Percentiles rank a stretch among this genome's conserved stretches.
Conservation (phyloP, 2,888 invertebrate genomes). For the Dicyrtomina minuta region DNA sequence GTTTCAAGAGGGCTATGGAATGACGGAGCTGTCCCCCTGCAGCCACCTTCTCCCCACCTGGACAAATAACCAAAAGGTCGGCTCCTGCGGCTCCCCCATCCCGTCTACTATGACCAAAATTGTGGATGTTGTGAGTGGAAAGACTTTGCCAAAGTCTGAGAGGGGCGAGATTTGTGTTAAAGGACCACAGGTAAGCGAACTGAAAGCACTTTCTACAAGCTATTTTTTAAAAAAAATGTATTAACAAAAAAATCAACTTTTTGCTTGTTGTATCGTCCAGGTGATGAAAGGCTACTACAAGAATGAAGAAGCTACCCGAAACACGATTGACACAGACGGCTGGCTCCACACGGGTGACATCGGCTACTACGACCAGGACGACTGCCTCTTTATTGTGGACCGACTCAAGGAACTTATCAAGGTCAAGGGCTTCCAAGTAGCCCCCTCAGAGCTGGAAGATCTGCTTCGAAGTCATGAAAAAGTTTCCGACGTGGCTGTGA, state of each 20-base stretch:
- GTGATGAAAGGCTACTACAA: conserved; percentile 76
- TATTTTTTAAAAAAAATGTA: background rate
- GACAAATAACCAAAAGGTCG: conserved; percentile 45
- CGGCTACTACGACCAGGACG: conserved; percentile 57
- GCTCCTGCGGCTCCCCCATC: conserved; percentile 29
- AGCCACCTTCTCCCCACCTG: conserved; percentile 33
- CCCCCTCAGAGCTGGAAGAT: conserved; percentile 84
- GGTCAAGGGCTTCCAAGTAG: conserved; percentile 72
- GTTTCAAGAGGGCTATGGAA: conserved; percentile 61
- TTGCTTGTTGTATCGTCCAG: background rate
- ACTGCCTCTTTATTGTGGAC: conserved; percentile 67
- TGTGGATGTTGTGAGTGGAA: conserved; percentile 63
- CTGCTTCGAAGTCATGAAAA: conserved; percentile 70
- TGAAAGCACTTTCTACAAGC: background rate
- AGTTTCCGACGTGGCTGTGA: conserved; percentile 77
- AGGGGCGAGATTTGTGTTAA: conserved; percentile 71
- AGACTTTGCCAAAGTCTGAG: conserved; percentile 64
- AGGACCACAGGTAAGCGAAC: conserved; percentile 55
- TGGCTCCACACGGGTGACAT: no score
- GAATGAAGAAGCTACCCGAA: conserved; percentile 71
- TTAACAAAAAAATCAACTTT: no score
- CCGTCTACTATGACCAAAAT: conserved; percentile 65
- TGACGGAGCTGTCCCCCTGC: conserved; percentile 65
- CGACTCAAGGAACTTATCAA: conserved; percentile 79
- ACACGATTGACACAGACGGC: conserved; percentile 72